Conservation (phyloP, 2,113 vertebrate genomes). For the Hystrix brachyura region DNA sequence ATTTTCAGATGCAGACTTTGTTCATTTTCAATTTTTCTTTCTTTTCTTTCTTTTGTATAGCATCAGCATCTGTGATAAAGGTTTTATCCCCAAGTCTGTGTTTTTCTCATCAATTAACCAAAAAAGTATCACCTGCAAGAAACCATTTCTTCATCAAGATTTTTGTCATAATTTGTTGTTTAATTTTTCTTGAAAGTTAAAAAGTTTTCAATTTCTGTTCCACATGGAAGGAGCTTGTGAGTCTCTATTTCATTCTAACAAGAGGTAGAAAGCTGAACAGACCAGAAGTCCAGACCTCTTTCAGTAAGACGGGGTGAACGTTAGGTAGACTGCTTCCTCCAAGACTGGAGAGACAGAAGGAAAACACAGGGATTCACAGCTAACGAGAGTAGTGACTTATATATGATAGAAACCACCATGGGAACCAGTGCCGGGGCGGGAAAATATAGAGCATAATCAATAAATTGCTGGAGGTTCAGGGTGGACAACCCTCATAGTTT, state of each 20-base stretch:
- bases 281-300: background rate
- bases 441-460: too few species aligned
- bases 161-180: background rate
- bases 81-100: background rate
- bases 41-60: background rate
- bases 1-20: constrained; percentile 28
- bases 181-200: constrained; percentile 33
- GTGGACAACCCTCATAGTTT: background rate
- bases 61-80: background rate
- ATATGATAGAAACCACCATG: too few species aligned
- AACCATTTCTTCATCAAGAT: background rate
- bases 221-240: background rate
- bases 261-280: background rate
- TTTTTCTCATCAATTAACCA: constrained; percentile 37
- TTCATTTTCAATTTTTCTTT: background rate
- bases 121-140: background rate
- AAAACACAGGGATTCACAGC: background rate
- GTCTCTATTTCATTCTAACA: background rate
- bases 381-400: background rate
- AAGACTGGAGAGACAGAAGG: background rate
- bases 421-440: background rate
- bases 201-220: background rate
- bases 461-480: too few species aligned
- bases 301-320: background rate
- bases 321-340: background rate